Percentiles rank a stretch among this genome's conserved stretches.
These are phyloP conservation scores for Eupeodes latifasciatus DNA, from an alignment of 2,888 invertebrate genomes.

Conservation along the genomic window DNA sequence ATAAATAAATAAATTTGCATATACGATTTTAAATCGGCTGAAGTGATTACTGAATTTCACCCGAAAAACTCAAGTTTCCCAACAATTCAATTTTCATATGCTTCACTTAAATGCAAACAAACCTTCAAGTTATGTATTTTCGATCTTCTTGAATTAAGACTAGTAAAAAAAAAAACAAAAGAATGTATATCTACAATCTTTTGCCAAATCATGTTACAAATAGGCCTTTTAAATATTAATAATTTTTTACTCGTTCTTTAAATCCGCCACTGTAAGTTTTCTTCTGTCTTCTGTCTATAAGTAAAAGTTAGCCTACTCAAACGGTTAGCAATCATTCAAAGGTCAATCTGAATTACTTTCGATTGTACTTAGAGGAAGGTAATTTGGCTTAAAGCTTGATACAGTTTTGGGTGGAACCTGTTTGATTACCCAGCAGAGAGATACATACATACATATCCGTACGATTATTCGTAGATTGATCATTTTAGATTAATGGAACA, in stretches of 20 bases:
- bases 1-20: too few relatives aligned
- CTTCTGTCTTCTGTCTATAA: neutral
- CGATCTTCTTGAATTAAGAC: too few relatives aligned
- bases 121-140: too few relatives aligned
- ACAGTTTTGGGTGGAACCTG: slow-evolving; percentile 33
- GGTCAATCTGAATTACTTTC: slow-evolving; percentile 21
- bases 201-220: neutral
- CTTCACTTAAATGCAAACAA: too few relatives aligned
- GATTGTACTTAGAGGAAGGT: slow-evolving; percentile 7
- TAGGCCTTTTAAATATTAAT: neutral
- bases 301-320: neutral
- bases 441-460: neutral
- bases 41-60: too few relatives aligned
- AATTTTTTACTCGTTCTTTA: neutral
- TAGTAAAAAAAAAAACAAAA: too few relatives aligned
- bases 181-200: too few relatives aligned
- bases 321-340: slow-evolving; percentile 14
- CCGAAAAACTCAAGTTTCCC: too few relatives aligned
- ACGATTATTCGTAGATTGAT: slow-evolving; percentile 7
- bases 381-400: slow-evolving; percentile 21
- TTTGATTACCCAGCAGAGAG: neutral
- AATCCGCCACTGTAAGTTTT: slow-evolving; percentile 2
- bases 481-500: slow-evolving; percentile 9
- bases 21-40: too few relatives aligned
- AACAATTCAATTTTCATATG: too few relatives aligned